Evolutionary conservation across 2,113 vertebrate genomes (phyloP), one percentile per base, ranked within the genome.

Genomic region (Centropus bengalensis): DNA sequence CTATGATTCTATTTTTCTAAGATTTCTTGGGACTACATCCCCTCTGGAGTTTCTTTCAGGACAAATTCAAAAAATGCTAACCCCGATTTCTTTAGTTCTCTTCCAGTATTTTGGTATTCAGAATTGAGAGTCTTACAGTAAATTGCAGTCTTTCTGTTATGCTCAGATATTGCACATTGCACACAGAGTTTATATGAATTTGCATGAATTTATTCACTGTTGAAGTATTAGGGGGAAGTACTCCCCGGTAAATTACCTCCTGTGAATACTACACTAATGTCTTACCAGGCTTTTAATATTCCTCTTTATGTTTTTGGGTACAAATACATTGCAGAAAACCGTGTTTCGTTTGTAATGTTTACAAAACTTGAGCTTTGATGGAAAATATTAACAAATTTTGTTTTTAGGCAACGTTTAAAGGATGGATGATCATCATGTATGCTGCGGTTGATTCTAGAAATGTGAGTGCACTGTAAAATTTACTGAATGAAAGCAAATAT

Each of bases 341-440:
- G 10, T 58, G 12, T 26, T 87, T 85, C 86, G 21, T 91, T 84
- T 76, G 59, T 49, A 83, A 64, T 64, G 21, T 62, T 91, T 23
- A 62, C 19, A 91, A 81, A 55, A 77, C 54, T 55, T 22, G 78
- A 74, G 20, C 6, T 44, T 83, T 94, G 26, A 64, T 23, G 73
- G 66, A 95, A 80, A 89, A 80, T 89, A 78, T 63, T 87, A 97
- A 91, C 77, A 56, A 86, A 81, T 79, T 94, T 71, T 96, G 22
- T 91, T 98, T 97, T 69, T 89, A 98, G 98, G 98, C 98, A 69
- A 98, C 98, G 1, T 98, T 98, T 97, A 98, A 98, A 95, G 98
- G 98, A 90, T 98, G 98, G 98, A 98, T 47, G 94, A 92, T 93
- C 2, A 98, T 98, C 75, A 98, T 98, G 98, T 98, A 98, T 7